Evolutionary conservation across 2,797 vertebrate genomes (phyloP), one percentile per base, ranked within the genome.

Genomic region (Sorex maritimensis): DNA sequence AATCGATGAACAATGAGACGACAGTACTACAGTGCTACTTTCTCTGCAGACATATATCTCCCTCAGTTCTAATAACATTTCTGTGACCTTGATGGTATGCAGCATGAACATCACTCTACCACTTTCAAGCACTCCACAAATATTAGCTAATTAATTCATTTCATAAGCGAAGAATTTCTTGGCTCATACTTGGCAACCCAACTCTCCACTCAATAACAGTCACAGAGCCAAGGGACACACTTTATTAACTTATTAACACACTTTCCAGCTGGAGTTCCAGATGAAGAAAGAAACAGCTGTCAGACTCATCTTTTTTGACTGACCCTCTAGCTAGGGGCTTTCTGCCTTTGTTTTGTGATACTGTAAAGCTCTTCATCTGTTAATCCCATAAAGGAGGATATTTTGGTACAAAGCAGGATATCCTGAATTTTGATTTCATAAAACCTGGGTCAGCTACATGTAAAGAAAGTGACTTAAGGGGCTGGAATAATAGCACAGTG

Each of bases 101-200:
- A 44, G 72, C 9, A 14, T 69, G 23, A 65, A 65, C 46, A 23
- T 68, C 44, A 72, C 49, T 91, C 63, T 69, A 65, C 44, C 28
- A 46, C 67, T 92, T 94, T 63, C 21, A 78, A 86, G 58, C 6
- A 58, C 61, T 82, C 55, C 24, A 86, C 15, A 85, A 55, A 77
- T 71, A 89, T 94, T 94, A 91, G 72, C 73, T 85, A 67, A 86
- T 92, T 87, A 91, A 88, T 83, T 73, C 13, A 78, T 69, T 82
- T 80, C 28, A 83, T 65, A 75, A 91, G 63, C 81, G 34, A 86
- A 81, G n/a, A 86, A 24, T 41, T 74, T 88, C 72, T 86, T 38
- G 72, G 30, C 63, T 81, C 24, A 41, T 19, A 88, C 61, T 88
- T 90, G 77, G 93, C 26, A 83, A 41, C 4, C 10, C 7, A 41